Evolutionary conservation across 1,140 invertebrate species (phyloP).

Genomic region (Nephotettix cincticeps): DNA sequence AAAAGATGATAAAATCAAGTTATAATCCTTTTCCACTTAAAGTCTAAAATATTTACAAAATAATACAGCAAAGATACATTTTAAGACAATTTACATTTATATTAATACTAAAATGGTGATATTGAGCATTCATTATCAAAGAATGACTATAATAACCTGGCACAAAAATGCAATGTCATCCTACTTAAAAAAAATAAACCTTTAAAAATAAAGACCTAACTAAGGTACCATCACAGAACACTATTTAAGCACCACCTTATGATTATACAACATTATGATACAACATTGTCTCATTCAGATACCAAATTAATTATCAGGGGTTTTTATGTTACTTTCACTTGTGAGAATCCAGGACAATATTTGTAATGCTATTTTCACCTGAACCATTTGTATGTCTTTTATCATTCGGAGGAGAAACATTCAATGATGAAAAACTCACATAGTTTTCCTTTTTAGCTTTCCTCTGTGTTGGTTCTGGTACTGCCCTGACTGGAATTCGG

Average conservation of each 20-base stretch:
- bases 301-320: no score
- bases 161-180: background rate
- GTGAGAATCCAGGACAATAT: conserved; percentile 29
- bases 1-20: background rate
- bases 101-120: background rate
- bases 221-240: conserved; percentile 19
- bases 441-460: conserved; percentile 28
- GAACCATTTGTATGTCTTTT: conserved; percentile 26
- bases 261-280: background rate
- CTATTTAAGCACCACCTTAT: background rate
- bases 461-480: conserved; percentile 28
- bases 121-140: background rate
- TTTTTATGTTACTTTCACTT: conserved; percentile 25
- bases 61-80: background rate
- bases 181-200: background rate
- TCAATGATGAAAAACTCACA: conserved; percentile 29
- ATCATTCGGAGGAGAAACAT: conserved; percentile 26
- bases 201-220: background rate
- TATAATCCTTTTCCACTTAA: background rate
- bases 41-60: background rate
- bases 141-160: background rate
- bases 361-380: conserved; percentile 27
- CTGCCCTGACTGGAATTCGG: conserved; percentile 33
- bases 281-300: no score
- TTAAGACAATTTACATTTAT: background rate